Conservation (phyloP, 2,888 invertebrate genomes). For the Chydorus sphaericus region DNA sequence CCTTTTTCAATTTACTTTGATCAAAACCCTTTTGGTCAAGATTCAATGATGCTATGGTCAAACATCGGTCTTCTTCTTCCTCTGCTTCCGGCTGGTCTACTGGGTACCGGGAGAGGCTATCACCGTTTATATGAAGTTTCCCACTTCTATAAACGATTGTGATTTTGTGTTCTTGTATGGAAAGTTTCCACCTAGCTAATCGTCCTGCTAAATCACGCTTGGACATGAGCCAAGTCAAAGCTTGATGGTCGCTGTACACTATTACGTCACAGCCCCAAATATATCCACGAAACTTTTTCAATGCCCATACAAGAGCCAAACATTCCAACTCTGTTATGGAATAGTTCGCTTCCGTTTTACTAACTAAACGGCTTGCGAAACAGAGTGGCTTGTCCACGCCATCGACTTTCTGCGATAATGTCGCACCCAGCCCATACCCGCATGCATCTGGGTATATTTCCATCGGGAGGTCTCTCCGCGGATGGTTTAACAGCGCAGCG, state of each 20-base stretch:
- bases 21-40: too few relatives aligned
- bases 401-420: constrained; percentile 8
- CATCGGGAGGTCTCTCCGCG: neutral
- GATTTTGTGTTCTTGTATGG: constrained; percentile 19
- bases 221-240: constrained; percentile 2
- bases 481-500: neutral
- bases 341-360: constrained; percentile 8
- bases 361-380: constrained; percentile 7
- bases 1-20: too few relatives aligned
- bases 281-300: constrained; percentile 13
- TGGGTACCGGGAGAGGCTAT: constrained; percentile 16
- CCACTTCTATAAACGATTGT: constrained; percentile 18
- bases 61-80: neutral
- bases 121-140: constrained; percentile 17
- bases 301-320: constrained; percentile 13
- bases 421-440: constrained; percentile 10
- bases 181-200: constrained; percentile 17
- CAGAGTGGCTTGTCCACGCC: neutral
- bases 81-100: neutral
- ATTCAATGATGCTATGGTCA: too few relatives aligned
- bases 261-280: constrained; percentile 1
- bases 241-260: constrained; percentile 9
- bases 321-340: constrained; percentile 15
- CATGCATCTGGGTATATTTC: constrained; percentile 10
- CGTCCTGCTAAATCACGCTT: constrained; percentile 13